Evolutionary conservation across 2,113 vertebrate species (phyloP), one percentile per base, ranked within the genome.

Genomic region (Fulica atra): DNA sequence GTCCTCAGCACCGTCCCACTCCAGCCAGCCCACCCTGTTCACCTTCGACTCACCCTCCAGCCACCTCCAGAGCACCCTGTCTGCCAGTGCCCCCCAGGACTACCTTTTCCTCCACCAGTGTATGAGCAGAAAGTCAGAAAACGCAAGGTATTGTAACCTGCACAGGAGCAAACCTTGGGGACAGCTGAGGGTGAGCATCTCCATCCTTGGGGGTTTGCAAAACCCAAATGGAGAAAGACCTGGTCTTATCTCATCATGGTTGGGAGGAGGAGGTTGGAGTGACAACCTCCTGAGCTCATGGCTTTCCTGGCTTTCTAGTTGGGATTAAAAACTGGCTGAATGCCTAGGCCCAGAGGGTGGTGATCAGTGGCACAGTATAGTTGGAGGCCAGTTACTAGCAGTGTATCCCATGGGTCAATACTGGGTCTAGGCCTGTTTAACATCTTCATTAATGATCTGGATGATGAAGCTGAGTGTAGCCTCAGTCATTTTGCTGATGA

Each of bases 71-170:
- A 97, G 98, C 72, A 94, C 98, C 50, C 96, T 99, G 96, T 99
- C 99, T 17, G 99, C 99, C 98, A 99, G 99, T 9, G 99, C 98
- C 6, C 99, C 99, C 31, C 99, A 99, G 98, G 99, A 99, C 97
- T 99, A 99, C 97, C 99, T 99, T 97, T 99, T 99, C 78, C 98
- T 99, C 59, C 99, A 99, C 96, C 99, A 99, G 96, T 99, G 99
- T 96, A 98, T 99, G 98, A 99, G 99, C 98, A 99, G 99, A 91
- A 99, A 99, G 96, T 98, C 98, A 2, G 99, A 99, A 96, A 99
- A 98, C 1, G 35, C 98, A 71, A 98, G 99, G 99, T 99, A 99
- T 98, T 12, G 65, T 76, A 60, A 23, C 42, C 38, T 31, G 3
- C 29, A 25, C 5, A 3, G 69, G 42, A 68, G 35, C 14, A 76